These are phyloP conservation scores for Chirona hameri DNA, from an alignment of 2,888 invertebrate species.

Conservation along the genomic window DNA sequence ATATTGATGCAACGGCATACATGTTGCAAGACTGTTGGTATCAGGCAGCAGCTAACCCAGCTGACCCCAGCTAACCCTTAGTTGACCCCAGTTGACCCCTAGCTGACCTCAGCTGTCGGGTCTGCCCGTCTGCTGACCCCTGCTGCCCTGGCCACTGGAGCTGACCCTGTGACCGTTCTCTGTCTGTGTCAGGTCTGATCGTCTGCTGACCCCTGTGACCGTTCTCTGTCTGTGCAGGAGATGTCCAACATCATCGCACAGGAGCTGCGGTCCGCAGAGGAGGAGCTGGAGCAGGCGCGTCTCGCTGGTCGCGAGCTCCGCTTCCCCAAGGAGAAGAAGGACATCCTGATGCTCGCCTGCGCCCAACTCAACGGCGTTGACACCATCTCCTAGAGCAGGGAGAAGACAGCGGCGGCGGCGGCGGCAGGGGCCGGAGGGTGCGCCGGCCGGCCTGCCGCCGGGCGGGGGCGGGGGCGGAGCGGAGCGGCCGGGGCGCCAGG, in stretches of 20 bases:
- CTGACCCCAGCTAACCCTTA: too few species aligned
- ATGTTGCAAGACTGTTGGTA: too few species aligned
- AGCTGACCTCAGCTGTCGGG: too few species aligned
- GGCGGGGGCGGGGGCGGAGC: not conserved
- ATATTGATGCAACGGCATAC: too few species aligned
- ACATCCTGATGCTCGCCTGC: conserved; percentile 83
- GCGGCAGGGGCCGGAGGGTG: not conserved
- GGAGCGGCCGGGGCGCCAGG: not conserved
- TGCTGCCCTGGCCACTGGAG: too few species aligned
- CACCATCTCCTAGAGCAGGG: not conserved
- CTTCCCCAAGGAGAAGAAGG: conserved; percentile 93
- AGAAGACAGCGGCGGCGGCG: not conserved
- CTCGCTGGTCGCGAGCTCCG: conserved; percentile 84
- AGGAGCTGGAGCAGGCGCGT: conserved; percentile 78
- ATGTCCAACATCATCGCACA: conserved; percentile 67
- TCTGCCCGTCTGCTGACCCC: too few species aligned
- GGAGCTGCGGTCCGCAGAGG: conserved; percentile 78
- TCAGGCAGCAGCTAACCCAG: too few species aligned
- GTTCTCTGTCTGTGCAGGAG: conserved; percentile 53
- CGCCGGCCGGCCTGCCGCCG: not conserved
- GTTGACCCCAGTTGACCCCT: too few species aligned
- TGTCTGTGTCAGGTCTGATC: not conserved
- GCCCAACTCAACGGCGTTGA: conserved; percentile 60
- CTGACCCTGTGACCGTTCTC: too few species aligned
- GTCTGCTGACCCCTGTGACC: not conserved